Conservation (phyloP, 2,797 vertebrate genomes). For the Enteromius treurensis region DNA sequence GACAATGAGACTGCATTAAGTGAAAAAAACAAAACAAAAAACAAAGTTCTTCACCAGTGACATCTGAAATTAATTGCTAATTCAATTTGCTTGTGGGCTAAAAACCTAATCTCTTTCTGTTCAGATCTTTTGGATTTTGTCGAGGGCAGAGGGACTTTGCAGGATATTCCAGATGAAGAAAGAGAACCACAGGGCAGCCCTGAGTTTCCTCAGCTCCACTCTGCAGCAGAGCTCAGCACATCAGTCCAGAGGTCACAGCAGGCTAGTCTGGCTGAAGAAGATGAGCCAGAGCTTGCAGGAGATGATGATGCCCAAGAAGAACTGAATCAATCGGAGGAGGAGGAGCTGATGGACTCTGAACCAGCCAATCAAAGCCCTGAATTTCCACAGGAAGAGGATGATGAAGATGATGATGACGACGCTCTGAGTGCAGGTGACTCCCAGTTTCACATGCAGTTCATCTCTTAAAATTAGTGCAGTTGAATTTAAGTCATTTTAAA, state of each 20-base stretch:
- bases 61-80: not conserved
- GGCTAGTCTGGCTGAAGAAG: slow-evolving; percentile 2
- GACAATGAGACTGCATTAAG: not conserved
- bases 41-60: not conserved
- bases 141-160: not conserved
- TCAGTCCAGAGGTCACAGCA: not conserved
- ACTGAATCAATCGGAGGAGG: slow-evolving; percentile 46
- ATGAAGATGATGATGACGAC: slow-evolving; percentile 50
- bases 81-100: not conserved
- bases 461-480: not conserved
- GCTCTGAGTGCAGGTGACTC: slow-evolving; percentile 62
- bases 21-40: not conserved
- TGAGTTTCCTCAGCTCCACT: not conserved
- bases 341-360: slow-evolving; percentile 1
- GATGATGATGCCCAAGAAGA: not conserved
- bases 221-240: not conserved
- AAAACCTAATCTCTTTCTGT: slow-evolving; percentile 2
- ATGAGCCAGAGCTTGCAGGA: slow-evolving; percentile 26
- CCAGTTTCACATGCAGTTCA: not conserved
- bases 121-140: slow-evolving; percentile 30
- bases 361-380: slow-evolving; percentile 22
- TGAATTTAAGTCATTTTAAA: not conserved
- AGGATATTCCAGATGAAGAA: slow-evolving; percentile 5
- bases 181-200: not conserved
- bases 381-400: slow-evolving; percentile 58